These are phyloP conservation scores for Copsychus sechellarum DNA, from an alignment of 2,113 vertebrate genomes.

Conservation along the genomic window DNA sequence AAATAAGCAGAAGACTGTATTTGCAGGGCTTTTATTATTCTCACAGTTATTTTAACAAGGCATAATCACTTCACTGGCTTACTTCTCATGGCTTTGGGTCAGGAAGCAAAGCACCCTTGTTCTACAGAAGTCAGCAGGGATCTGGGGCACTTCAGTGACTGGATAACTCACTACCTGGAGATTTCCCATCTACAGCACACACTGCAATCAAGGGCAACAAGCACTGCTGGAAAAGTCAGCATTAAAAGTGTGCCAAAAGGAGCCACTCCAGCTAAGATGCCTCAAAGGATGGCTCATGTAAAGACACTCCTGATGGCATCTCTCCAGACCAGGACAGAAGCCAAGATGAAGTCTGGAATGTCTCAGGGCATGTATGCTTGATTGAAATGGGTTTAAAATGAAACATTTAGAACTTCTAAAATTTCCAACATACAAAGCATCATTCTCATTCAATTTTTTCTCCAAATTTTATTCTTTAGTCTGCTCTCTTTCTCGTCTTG, in stretches of 20 bases:
- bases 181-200: neutral
- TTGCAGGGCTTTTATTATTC: neutral
- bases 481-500: neutral
- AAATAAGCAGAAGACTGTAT: neutral
- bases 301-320: neutral
- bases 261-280: neutral
- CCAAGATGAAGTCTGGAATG: neutral
- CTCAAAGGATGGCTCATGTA: neutral
- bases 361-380: neutral
- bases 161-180: neutral
- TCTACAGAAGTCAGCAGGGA: neutral
- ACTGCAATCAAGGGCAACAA: neutral
- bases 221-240: neutral
- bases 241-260: neutral
- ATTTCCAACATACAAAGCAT: neutral
- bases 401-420: neutral
- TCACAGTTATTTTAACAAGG: neutral
- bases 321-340: neutral
- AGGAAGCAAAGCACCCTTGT: neutral
- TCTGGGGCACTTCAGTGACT: neutral
- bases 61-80: neutral
- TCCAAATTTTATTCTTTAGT: neutral
- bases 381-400: neutral
- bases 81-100: neutral
- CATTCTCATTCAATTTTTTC: neutral